phyloP scores from a whole-genome alignment of 2,888 invertebrate genomes.

The Drosophila hawaiiensis region DNA sequence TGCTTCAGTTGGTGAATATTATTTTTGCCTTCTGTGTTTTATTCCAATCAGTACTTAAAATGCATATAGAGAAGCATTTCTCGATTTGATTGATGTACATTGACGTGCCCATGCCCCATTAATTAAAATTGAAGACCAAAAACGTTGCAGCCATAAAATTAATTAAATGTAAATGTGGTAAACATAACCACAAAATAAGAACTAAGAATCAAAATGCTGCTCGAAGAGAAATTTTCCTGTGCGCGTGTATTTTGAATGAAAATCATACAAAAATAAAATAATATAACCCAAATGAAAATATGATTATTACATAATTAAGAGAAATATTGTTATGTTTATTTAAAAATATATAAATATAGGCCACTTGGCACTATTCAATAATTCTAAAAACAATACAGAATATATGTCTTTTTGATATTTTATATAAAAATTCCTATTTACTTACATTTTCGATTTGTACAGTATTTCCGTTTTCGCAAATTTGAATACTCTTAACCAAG shows the following conservation, averaged over 20 bases:
- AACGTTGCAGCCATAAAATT: slow-evolving; percentile 47
- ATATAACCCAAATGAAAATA: background rate
- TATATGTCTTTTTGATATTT: background rate
- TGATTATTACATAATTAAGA: background rate
- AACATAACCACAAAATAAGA: slow-evolving; percentile 13
- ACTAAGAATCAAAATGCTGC: slow-evolving; percentile 1
- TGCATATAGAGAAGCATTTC: slow-evolving; percentile 27
- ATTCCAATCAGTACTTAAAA: slow-evolving; percentile 14
- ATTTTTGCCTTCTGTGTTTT: background rate
- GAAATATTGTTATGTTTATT: background rate
- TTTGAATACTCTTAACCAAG: background rate
- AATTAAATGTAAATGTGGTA: slow-evolving; percentile 70
- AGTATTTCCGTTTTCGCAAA: background rate
- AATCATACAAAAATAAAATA: background rate
- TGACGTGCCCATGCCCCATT: slow-evolving; percentile 68
- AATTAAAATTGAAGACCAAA: slow-evolving; percentile 54
- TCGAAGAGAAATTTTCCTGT: slow-evolving; percentile 6
- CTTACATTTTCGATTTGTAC: no score
- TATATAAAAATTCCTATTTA: background rate
- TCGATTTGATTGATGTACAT: slow-evolving; percentile 71
- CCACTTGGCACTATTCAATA: background rate
- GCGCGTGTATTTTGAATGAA: background rate
- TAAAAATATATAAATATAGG: background rate
- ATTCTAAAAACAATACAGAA: background rate
- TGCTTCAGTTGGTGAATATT: slow-evolving; percentile 6